Base-by-base conservation (phyloP, 2,797 vertebrate species). In the Scyliorhinus canicula region DNA sequence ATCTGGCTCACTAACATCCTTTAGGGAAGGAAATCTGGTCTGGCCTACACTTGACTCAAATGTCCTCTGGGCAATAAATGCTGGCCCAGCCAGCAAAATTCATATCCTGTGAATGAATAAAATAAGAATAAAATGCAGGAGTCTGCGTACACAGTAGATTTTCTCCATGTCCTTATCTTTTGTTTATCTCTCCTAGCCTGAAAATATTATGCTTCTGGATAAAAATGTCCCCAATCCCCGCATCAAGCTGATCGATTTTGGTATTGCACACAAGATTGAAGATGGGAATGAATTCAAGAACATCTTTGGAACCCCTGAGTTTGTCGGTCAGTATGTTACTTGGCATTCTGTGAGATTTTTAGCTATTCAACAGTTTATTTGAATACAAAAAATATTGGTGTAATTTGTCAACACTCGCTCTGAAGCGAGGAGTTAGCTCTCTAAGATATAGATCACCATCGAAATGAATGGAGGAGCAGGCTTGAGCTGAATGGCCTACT, bases 171-270 rank as follows among this genome's bases (percentile, higher is more conserved):
- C 12, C 52, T 67, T 52, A 74, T 52, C 26, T 63, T 74, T 94
- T 74, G 47, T 71, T 60, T 71, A 26, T 50, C 67, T 69, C 6
- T 16, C 0, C 0, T 95, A 99, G 99, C 99, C 99, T 0, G 99
- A 99, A 96, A 99, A 99, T 96, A 99, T 99, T 96, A 99, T 99
- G 99, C 97, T 99, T 95, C 97, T 99, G 96, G 99, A 99, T 96
- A 99, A 99, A 96, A 98, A 98, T 0, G 98, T 98, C 65, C 98
- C 99, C 6, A 99, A 97, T 96, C 99, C 99, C 26, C 97, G 98
- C 95, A 99, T 99, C 96, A 99, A 99, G 96, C 98, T 99, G 95
- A 99, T 99, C 0, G 99, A 99, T 96, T 99, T 99, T 0, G 99
- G 99, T 79, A 99, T 99, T 0, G 99, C 99, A 91, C 99, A 99